phyloP scores from a whole-genome alignment of 2,797 vertebrate species.

The Sciurus carolinensis region DNA sequence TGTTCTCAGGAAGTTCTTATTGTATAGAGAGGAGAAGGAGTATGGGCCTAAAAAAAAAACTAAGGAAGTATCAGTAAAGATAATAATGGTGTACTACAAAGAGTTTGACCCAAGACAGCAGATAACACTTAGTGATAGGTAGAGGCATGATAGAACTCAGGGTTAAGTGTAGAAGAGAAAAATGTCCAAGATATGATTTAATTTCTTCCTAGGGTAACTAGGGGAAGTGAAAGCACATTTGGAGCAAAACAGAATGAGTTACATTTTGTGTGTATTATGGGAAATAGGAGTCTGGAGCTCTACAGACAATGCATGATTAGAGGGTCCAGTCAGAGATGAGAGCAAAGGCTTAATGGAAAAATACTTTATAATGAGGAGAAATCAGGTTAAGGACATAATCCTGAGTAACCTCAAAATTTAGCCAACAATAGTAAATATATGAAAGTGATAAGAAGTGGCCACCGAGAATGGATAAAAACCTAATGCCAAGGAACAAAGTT shows the following conservation, averaged over 20 bases:
- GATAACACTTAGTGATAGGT: not conserved
- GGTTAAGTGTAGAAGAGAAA: not conserved
- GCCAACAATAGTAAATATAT: not conserved
- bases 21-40: not conserved
- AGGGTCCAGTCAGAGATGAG: not conserved
- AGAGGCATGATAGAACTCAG: not conserved
- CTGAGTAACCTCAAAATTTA: not conserved
- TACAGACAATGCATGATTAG: not conserved
- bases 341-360: not conserved
- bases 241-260: not conserved
- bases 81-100: not conserved
- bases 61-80: not conserved
- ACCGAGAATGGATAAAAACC: not conserved
- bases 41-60: not conserved
- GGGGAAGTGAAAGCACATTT: not conserved
- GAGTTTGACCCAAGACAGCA: not conserved
- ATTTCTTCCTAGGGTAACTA: not conserved
- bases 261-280: not conserved
- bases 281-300: not conserved
- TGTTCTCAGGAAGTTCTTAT: not conserved
- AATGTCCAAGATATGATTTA: not conserved
- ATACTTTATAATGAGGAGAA: not conserved
- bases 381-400: not conserved
- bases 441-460: not conserved
- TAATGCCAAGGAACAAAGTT: not conserved